Base-by-base conservation (phyloP, 1,140 invertebrate species). In the Zaprionus lachaisei region DNA sequence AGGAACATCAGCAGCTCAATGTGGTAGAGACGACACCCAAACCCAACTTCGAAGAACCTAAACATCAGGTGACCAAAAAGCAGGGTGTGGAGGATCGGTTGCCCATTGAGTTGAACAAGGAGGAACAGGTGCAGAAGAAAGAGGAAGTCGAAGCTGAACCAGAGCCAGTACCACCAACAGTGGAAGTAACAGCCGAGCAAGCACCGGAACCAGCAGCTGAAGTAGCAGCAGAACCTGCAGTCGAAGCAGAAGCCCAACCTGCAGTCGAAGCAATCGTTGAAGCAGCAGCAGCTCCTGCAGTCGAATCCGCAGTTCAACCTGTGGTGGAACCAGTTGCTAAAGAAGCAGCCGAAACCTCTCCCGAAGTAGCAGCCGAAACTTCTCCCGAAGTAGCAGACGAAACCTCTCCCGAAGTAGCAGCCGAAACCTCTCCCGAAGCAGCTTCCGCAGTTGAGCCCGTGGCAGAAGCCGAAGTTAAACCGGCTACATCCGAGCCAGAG, bases 11-110 rank as follows among this genome's bases (percentile, higher is more conserved):
- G 51, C 9, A 26, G 4, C n/a, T 81, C 1, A 64, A 64, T 5
- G 28, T 15, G 2, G 57, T 38, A 5, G 38, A 41, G 7, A 74
- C 65, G 15, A 76, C 75, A 14, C 68, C 74, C 2, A 38, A 47
- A 17, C 72, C 84, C 22, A 56, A n/a, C 15, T 81, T 54, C 14
- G 84, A 90, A 44, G 65, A 65, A 11, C 31, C 75, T 24, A 89
- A 90, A 41, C 84, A 87, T 49, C 84, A 87, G 22, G 84, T 87
- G 41, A 87, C 84, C 34, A 87, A 87, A 24, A 87, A 87, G 24
- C 84, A 87, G 24, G 84, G 84, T 5, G 84, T 87, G 4, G 85
- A 84, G 17, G 72, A 84, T 22, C 51, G 79, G 1, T 51, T 79
- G 7, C 78, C 85, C 11, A 55, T 82, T 26, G 77, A 75, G 31